Base-by-base conservation (phyloP, 2,797 vertebrate genomes). In the Melanotaenia pygmaea region DNA sequence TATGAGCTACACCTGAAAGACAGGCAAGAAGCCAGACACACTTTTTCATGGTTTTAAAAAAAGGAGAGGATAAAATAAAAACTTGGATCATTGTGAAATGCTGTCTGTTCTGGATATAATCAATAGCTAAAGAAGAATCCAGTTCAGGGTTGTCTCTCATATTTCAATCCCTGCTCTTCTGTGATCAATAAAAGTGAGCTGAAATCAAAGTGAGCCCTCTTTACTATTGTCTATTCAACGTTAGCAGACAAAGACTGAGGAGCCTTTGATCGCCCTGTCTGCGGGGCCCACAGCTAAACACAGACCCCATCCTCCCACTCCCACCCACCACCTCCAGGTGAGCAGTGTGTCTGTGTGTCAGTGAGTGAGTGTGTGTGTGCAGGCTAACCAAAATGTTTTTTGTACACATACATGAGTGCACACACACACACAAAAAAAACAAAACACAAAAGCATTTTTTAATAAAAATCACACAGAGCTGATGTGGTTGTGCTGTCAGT, bases 181-280 rank as follows among this genome's bases (percentile, higher is more conserved):
- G 74, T 92, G 92, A 93, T 92, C 92, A 92, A 93, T 93, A 92
- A 91, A 79, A 87, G 87, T 89, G 87, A 90, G 91, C 83, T 75
- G 88, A 82, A 91, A 92, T 93, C 92, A 93, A 93, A 93, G 92
- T 59, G 35, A 74, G 74, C 76, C 84, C 88, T 90, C 90, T 92
- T 92, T 92, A 89, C 92, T 82, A 88, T 89, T 90, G 91, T 92
- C 90, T 92, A 86, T 89, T 92, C 91, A 83, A 89, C 89, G 90
- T 92, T 90, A 91, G 90, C 86, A 92, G 90, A 93, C 91, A 92
- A 89, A 92, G 91, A 90, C 86, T 91, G 90, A 92, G 90, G 89
- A 89, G 89, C 87, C 92, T 93, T 92, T 93, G 92, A 93, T 92
- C 85, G 89, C 66, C 86, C 91, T 90, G 91, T 91, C 91, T 92